phyloP scores from a whole-genome alignment of 2,888 invertebrate genomes.

The Rhamnusium bicolor region DNA sequence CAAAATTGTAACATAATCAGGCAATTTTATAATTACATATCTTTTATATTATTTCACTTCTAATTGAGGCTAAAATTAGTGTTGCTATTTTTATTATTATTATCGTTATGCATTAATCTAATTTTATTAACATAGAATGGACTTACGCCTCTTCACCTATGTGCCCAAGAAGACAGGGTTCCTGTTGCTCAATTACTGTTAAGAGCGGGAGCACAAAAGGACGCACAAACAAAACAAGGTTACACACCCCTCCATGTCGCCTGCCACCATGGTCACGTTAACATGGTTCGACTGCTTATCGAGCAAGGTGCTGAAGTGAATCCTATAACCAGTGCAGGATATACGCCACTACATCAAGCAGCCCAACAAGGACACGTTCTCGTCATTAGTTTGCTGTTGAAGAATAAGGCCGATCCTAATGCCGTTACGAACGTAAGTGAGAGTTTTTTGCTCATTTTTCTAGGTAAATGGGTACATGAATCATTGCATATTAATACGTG shows the following conservation, averaged over 20 bases:
- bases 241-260: slow-evolving; percentile 98
- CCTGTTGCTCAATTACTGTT: slow-evolving; percentile 87
- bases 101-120: neutral
- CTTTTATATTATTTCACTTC: too few relatives aligned
- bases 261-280: slow-evolving; percentile 95
- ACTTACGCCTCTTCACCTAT: slow-evolving; percentile 94
- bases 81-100: neutral
- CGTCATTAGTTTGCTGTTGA: slow-evolving; percentile 92
- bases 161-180: slow-evolving; percentile 94
- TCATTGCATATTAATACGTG: neutral
- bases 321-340: slow-evolving; percentile 84
- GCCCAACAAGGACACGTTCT: slow-evolving; percentile 96
- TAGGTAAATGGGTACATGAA: too few relatives aligned
- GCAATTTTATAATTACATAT: too few relatives aligned
- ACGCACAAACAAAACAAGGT: slow-evolving; percentile 85
- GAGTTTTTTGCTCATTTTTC: too few relatives aligned
- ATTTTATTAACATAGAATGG: slow-evolving; percentile 78
- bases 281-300: slow-evolving; percentile 91
- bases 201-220: slow-evolving; percentile 83
- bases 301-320: slow-evolving; percentile 92
- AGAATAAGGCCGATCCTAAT: slow-evolving; percentile 95
- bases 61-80: too few relatives aligned
- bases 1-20: too few relatives aligned
- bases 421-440: slow-evolving; percentile 87
- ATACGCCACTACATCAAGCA: slow-evolving; percentile 97